These are phyloP conservation scores for Manduca sexta DNA, from an alignment of 1,140 invertebrate species.

Conservation along the genomic window DNA sequence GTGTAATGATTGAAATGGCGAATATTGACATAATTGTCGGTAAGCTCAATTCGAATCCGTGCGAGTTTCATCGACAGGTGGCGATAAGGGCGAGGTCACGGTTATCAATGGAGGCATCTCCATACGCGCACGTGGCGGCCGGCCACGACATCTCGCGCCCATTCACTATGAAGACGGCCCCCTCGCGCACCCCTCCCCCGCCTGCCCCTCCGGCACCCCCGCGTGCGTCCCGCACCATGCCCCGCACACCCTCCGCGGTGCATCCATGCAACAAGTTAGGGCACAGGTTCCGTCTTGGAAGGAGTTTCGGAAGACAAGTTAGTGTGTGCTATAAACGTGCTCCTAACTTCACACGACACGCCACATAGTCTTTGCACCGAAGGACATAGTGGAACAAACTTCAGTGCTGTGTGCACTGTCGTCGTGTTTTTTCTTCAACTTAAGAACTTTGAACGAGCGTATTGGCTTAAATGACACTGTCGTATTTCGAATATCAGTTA, in stretches of 20 bases:
- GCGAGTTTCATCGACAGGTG: constrained; percentile 37
- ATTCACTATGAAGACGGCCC: constrained; percentile 65
- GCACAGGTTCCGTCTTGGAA: constrained; percentile 50
- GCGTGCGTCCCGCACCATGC: constrained; percentile 17
- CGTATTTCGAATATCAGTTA: too few relatives aligned
- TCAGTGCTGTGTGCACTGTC: background rate
- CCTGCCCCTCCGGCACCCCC: constrained; percentile 16
- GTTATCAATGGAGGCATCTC: constrained; percentile 69
- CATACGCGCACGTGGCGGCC: constrained; percentile 56
- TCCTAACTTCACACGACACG: background rate
- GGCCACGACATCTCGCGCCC: constrained; percentile 68
- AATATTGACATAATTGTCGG: background rate
- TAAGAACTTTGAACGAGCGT: too few relatives aligned
- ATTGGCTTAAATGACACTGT: too few relatives aligned
- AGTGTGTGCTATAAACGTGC: background rate
- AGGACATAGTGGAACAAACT: too few relatives aligned
- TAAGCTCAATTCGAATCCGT: constrained; percentile 20
- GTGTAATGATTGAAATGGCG: background rate
- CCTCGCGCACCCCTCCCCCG: constrained; percentile 18
- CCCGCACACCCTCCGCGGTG: constrained; percentile 48
- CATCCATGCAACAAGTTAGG: constrained; percentile 71
- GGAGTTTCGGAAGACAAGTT: constrained; percentile 37
- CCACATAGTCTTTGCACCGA: background rate
- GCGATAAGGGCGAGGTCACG: constrained; percentile 63
- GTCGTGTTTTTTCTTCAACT: background rate